A percentile compares a stretch with the other conserved stretches of the same genome.
phyloP scores from a whole-genome alignment of 2,888 invertebrate genomes.

The Standfussiana lucernea region DNA sequence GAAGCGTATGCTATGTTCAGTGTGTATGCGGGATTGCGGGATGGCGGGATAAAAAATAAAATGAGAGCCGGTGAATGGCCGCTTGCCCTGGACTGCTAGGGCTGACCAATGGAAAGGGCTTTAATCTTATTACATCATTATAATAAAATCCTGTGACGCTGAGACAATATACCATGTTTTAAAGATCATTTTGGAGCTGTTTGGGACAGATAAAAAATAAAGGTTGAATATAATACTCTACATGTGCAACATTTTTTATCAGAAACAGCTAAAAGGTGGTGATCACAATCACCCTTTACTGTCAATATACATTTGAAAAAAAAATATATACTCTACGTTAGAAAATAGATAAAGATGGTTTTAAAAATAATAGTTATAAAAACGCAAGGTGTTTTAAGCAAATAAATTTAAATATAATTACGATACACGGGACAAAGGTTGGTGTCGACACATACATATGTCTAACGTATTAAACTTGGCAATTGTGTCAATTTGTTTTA shows the following conservation, averaged over 20 bases:
- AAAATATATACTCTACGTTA: background rate
- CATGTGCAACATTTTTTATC: too few species aligned
- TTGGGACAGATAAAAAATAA: background rate
- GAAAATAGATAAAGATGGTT: background rate
- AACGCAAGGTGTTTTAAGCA: background rate
- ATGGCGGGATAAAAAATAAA: conserved; percentile 88
- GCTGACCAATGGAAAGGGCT: conserved; percentile 45
- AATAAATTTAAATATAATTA: background rate
- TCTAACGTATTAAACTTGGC: background rate
- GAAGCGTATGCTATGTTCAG: conserved; percentile 83
- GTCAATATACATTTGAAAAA: background rate
- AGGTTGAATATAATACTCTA: background rate
- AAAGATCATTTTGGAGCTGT: background rate
- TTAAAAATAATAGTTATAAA: background rate
- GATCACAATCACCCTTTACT: background rate
- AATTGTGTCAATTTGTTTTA: background rate
- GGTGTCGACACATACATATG: too few species aligned
- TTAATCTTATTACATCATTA: background rate
- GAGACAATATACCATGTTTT: background rate
- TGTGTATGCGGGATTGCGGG: conserved; percentile 79
- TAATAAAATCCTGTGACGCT: background rate
- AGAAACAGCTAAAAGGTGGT: background rate
- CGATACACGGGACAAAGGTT: background rate
- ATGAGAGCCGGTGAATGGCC: conserved; percentile 87
- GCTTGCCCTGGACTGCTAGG: conserved; percentile 72